Base-by-base conservation (phyloP, 2,888 invertebrate species). In the Eretmocerus hayati region DNA sequence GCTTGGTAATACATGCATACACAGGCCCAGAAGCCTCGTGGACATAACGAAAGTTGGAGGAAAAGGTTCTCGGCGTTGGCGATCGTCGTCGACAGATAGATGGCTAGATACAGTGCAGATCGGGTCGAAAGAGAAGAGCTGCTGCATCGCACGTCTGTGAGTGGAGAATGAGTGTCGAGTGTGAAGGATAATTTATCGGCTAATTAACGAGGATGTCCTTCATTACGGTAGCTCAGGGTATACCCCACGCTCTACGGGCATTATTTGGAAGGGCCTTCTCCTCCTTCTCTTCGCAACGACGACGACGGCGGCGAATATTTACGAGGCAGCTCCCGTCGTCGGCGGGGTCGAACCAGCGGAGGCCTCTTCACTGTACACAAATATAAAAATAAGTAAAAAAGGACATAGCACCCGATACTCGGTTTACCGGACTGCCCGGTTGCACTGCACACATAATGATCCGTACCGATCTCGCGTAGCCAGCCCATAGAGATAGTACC, bases 181-280 rank as follows among this genome's bases (percentile, higher is more conserved):
- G 61, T 62, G 64, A 64, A 62, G 65, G 63, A 66, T 69, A 71
- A 71, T 71, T 71, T 71, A 71, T 69, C 62, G 69, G 64, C 70
- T 71, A 71, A 71, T 71, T 71, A 71, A 71, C 67, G 65, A 65
- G 65, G 64, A 64, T 69, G 69, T 70, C 69, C 70, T 71, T 71
- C 69, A 70, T 71, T 71, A 71, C 69, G 59, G 60, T 32, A 36
- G 15, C 35, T 20, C 20, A 22, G 30, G 30, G 30, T 13, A 30
- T 8, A 8, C 59, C 62, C 65, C 65, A 64, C 69, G 70, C 69
- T 70, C 69, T 70, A 70, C 66, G 71, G 67, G 64, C 63, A 59
- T 30, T 30, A 30, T 13, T 30, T 30, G 8, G 30, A 30, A 30
- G 30, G 30, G 13, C 30, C 13, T 30, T 30, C 8, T 13, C 13